Conservation (phyloP, 2,113 vertebrate genomes). For the Xiphorhynchus elegans region DNA sequence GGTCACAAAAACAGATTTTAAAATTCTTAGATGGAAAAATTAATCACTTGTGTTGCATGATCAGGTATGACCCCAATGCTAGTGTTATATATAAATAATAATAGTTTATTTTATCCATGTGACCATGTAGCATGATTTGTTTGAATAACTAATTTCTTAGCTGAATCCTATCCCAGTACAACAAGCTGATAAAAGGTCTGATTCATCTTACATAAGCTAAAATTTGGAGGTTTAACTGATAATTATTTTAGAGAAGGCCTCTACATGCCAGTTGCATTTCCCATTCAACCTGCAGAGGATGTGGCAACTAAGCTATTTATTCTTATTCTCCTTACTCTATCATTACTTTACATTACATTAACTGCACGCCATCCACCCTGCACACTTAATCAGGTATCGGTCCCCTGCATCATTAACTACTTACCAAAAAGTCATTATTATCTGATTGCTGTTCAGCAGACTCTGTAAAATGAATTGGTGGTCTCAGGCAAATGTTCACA, state of each 20-base stretch:
- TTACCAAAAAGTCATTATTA: constrained; percentile 48
- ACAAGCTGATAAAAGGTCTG: neutral
- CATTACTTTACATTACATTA: constrained; percentile 38
- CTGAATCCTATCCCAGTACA: neutral
- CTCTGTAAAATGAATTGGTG: constrained; percentile 10
- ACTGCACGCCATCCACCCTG: neutral
- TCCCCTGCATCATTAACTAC: constrained; percentile 26
- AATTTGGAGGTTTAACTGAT: neutral
- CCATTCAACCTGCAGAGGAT: neutral
- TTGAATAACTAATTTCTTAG: neutral
- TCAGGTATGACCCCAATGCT: neutral
- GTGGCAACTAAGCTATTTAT: neutral
- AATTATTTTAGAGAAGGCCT: neutral
- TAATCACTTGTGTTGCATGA: neutral
- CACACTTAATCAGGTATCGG: constrained; percentile 33
- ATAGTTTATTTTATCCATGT: neutral
- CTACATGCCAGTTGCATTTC: neutral
- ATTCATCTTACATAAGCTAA: neutral
- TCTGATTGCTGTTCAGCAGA: constrained; percentile 30
- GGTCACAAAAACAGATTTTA: neutral
- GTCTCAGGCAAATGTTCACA: neutral
- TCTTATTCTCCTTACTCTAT: constrained; percentile 6
- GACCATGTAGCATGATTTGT: neutral
- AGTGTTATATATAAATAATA: neutral
- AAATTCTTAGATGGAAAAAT: neutral